Evolutionary conservation across 2,888 invertebrate genomes (phyloP).

Genomic region (Onchidella celtica): DNA sequence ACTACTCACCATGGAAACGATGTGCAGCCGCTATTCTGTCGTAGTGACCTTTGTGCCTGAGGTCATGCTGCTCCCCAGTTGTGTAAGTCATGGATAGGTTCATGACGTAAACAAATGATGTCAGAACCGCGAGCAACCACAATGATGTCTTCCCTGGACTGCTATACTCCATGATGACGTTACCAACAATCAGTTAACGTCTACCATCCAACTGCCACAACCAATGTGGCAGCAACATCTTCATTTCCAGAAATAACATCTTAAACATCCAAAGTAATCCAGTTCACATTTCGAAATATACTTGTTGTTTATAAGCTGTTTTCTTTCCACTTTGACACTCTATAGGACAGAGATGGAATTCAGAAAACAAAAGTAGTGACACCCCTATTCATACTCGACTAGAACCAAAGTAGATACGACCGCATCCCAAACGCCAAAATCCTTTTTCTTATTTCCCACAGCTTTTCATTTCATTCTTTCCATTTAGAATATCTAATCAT

Average conservation of each 20-base stretch:
- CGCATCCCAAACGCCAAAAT: too few relatives aligned
- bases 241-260: conserved; percentile 4
- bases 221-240: conserved; percentile 9
- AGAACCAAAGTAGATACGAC: too few relatives aligned
- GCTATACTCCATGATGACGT: conserved; percentile 25
- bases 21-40: conserved; percentile 8
- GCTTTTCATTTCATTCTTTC: too few relatives aligned
- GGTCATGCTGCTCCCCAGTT: neutral
- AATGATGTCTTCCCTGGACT: conserved; percentile 1
- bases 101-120: neutral
- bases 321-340: too few relatives aligned
- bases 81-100: neutral
- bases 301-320: too few relatives aligned
- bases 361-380: too few relatives aligned
- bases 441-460: too few relatives aligned
- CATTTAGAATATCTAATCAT: too few relatives aligned
- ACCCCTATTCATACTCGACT: too few relatives aligned
- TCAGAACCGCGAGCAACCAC: neutral
- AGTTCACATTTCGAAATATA: too few relatives aligned
- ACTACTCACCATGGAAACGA: conserved; percentile 22
- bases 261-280: too few relatives aligned
- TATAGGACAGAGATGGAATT: too few relatives aligned
- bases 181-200: neutral
- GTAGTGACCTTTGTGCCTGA: neutral
- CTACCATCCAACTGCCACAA: conserved; percentile 30